phyloP scores from a whole-genome alignment of 2,888 invertebrate genomes.

The Pollenia angustigena region DNA sequence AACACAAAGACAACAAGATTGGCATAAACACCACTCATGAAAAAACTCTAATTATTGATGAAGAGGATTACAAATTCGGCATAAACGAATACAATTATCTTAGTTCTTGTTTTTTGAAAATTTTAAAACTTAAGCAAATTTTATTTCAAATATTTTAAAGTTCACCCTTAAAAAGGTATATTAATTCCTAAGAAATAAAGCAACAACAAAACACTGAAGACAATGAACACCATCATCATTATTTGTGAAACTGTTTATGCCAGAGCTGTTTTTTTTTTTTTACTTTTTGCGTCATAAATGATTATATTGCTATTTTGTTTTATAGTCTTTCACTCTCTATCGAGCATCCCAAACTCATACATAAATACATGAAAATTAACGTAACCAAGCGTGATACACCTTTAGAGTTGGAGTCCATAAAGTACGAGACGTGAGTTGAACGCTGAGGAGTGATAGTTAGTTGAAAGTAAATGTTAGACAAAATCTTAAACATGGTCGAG shows the following conservation, averaged over 20 bases:
- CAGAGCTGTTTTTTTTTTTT: neutral
- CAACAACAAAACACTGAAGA: neutral
- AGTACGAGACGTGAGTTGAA: neutral
- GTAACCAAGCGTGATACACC: slow-evolving; percentile 56
- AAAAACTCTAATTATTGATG: too few relatives aligned
- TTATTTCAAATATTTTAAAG: too few relatives aligned
- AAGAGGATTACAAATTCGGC: too few relatives aligned
- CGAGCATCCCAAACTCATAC: slow-evolving; percentile 75
- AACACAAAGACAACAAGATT: too few relatives aligned
- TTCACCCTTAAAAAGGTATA: too few relatives aligned
- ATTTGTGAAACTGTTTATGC: slow-evolving; percentile 23
- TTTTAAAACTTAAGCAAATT: too few relatives aligned
- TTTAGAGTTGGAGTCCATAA: neutral
- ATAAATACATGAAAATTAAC: slow-evolving; percentile 46
- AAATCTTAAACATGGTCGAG: slow-evolving; percentile 4
- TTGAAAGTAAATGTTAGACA: slow-evolving; percentile 13
- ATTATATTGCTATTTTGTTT: slow-evolving; percentile 82
- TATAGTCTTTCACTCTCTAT: slow-evolving; percentile 82
- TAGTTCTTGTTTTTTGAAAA: too few relatives aligned
- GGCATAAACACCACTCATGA: too few relatives aligned
- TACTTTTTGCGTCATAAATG: slow-evolving; percentile 77
- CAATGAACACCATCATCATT: slow-evolving; percentile 6
- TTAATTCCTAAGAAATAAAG: too few relatives aligned
- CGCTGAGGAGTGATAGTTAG: slow-evolving; percentile 1
- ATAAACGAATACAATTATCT: too few relatives aligned